Conservation (phyloP, 2,888 invertebrate genomes). For the Ethmia dodecea region DNA sequence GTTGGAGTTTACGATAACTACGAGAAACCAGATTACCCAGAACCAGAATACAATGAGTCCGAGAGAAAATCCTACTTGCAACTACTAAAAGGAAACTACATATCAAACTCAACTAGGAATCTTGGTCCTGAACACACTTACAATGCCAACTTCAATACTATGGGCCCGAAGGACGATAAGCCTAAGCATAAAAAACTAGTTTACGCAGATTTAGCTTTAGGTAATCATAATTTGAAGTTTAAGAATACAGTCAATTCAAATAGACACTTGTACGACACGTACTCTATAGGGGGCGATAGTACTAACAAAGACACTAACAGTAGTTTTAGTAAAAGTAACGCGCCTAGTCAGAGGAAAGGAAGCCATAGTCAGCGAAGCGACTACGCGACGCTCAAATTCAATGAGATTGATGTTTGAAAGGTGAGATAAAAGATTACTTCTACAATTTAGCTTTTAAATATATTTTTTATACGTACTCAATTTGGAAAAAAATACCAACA, state of each 20-base stretch:
- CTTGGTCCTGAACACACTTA: conserved; percentile 53
- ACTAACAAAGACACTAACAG: conserved; percentile 61
- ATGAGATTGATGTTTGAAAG: conserved; percentile 73
- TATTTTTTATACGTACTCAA: no score
- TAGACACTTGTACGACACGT: conserved; percentile 74
- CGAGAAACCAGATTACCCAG: conserved; percentile 67
- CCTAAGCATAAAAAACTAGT: conserved; percentile 72
- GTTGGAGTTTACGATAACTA: conserved; percentile 71
- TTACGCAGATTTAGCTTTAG: conserved; percentile 73
- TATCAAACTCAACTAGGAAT: conserved; percentile 69
- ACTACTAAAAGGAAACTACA: conserved; percentile 67
- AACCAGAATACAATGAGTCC: conserved; percentile 61
- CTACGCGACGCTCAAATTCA: conserved; percentile 71
- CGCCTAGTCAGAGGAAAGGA: conserved; percentile 47
- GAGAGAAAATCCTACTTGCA: conserved; percentile 67
- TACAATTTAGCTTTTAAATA: no score
- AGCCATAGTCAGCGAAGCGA: conserved; percentile 55
- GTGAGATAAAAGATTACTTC: no score
- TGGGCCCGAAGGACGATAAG: conserved; percentile 61
- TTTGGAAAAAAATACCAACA: no score
- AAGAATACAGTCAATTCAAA: conserved; percentile 77
- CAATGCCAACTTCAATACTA: conserved; percentile 50
- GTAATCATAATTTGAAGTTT: conserved; percentile 76
- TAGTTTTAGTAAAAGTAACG: conserved; percentile 55
- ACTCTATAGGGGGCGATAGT: conserved; percentile 59